Percentiles rank a stretch among this genome's conserved stretches.
phyloP scores from a whole-genome alignment of 2,113 vertebrate species.

The Fulica atra region DNA sequence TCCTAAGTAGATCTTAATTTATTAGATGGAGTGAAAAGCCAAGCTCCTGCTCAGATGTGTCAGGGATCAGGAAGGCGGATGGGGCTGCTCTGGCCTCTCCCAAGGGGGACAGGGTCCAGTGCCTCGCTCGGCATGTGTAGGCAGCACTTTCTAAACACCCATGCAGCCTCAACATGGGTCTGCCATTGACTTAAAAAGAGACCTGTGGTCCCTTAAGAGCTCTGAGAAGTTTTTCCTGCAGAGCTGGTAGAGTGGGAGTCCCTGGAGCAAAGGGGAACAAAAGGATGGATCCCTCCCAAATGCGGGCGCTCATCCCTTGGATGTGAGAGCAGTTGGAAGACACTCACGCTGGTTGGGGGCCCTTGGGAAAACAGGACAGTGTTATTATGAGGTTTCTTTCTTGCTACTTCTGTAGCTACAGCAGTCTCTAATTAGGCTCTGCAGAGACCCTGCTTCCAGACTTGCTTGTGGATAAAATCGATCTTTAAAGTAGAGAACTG shows the following conservation, averaged over 20 bases:
- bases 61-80: neutral
- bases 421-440: neutral
- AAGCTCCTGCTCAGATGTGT: neutral
- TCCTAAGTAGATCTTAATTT: neutral
- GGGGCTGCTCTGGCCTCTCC: neutral
- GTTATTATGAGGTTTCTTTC: neutral
- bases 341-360: neutral
- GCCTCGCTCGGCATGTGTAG: neutral
- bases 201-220: neutral
- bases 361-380: neutral
- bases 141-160: neutral
- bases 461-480: neutral
- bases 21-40: neutral
- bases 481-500: neutral
- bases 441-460: neutral
- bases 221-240: neutral
- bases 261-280: neutral
- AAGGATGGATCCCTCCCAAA: neutral
- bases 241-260: neutral
- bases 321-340: neutral
- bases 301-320: neutral
- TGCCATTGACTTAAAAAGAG: neutral
- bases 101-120: rapidly evolving
- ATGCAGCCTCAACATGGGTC: rapidly evolving
- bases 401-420: neutral